Conservation (phyloP, 2,797 vertebrate species). For the Threskiornis aethiopicus region DNA sequence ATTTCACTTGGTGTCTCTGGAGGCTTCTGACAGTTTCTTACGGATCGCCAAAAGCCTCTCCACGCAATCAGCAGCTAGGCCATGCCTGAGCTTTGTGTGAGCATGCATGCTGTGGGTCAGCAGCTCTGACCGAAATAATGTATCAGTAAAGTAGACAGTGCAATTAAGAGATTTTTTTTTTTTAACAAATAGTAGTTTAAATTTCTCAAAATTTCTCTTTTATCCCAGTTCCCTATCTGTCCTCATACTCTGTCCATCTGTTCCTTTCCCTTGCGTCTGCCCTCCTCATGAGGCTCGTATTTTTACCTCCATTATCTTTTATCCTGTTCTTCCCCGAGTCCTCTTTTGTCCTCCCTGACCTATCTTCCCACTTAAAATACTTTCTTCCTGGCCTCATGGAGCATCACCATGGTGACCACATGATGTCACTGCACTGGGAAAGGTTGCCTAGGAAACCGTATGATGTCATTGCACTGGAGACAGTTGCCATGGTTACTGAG, state of each 20-base stretch:
- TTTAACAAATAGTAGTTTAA: neutral
- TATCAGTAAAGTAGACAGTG: neutral
- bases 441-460: constrained; percentile 61
- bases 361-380: neutral
- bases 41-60: neutral
- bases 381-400: constrained; percentile 48
- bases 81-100: neutral
- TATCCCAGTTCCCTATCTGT: neutral
- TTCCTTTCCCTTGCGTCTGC: neutral
- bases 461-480: constrained; percentile 73
- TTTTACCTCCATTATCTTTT: neutral
- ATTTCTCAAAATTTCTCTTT: neutral
- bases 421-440: constrained; percentile 72
- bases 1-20: neutral
- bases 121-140: neutral
- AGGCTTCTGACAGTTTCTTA: neutral
- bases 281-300: neutral
- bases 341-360: constrained; percentile 11
- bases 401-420: constrained; percentile 57
- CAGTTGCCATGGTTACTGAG: constrained; percentile 60
- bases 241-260: neutral
- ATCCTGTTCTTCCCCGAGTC: neutral
- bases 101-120: neutral
- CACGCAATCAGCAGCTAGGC: neutral
- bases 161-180: neutral